phyloP scores from a whole-genome alignment of 2,888 invertebrate genomes.

The Netelia melanura region DNA sequence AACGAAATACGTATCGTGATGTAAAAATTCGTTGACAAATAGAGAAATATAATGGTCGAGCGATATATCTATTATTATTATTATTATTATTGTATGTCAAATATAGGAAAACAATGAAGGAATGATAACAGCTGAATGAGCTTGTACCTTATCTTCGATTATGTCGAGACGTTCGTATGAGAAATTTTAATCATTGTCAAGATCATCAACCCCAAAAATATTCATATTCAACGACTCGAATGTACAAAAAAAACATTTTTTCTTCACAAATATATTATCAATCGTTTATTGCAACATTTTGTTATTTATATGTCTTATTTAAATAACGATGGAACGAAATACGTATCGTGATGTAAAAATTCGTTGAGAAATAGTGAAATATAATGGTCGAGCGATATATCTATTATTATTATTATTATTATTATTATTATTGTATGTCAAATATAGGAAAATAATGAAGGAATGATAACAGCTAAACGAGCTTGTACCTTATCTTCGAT shows the following conservation, averaged over 20 bases:
- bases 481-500: slow-evolving; percentile 61
- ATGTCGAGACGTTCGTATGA: slow-evolving; percentile 53
- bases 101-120: no score
- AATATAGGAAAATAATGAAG: no score
- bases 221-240: neutral
- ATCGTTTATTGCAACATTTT: slow-evolving; percentile 16
- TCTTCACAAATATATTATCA: no score
- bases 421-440: no score
- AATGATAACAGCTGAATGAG: slow-evolving; percentile 41
- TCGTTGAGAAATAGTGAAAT: slow-evolving; percentile 63
- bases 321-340: slow-evolving; percentile 2
- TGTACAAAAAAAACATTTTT: no score
- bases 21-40: slow-evolving; percentile 68
- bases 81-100: no score
- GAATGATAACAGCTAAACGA: slow-evolving; percentile 37
- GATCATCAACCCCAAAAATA: neutral
- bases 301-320: slow-evolving; percentile 10
- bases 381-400: no score
- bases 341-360: slow-evolving; percentile 50
- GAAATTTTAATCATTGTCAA: slow-evolving; percentile 65
- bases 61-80: no score
- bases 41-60: slow-evolving; percentile 1
- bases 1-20: slow-evolving; percentile 14
- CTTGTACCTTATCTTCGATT: slow-evolving; percentile 63
- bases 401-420: no score